phyloP scores from a whole-genome alignment of 92 coral and sea anemone species.

The Plumapathes pennacea region DNA sequence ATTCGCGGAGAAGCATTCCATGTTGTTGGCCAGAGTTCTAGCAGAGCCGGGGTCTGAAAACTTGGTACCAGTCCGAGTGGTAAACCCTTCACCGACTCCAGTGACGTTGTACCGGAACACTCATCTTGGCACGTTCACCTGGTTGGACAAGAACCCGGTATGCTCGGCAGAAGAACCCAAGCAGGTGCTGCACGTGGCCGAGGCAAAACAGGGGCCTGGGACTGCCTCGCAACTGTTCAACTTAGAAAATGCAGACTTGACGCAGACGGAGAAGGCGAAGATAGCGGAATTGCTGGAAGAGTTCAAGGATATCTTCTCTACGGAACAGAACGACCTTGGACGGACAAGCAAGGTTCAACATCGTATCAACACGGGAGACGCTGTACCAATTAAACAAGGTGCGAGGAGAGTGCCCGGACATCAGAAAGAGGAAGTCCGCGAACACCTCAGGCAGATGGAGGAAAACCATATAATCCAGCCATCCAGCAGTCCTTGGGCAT shows the following conservation, averaged over 20 bases:
- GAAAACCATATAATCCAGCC: constrained; percentile 2
- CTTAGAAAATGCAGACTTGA: not conserved
- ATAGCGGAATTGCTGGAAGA: not conserved
- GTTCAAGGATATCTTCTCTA: constrained; percentile 2
- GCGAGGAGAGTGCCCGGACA: constrained; percentile 7
- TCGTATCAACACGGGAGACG: constrained; percentile 7
- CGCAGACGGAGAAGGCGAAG: not conserved
- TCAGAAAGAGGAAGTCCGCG: constrained; percentile 4
- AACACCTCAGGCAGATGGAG: constrained; percentile 10
- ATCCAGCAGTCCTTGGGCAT: constrained; percentile 1
- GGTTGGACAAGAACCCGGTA: constrained; percentile 5
- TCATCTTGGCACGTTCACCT: constrained; percentile 2
- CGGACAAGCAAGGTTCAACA: too few relatives aligned
- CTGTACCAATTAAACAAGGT: constrained; percentile 4
- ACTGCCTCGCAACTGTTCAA: not conserved
- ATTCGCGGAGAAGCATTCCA: constrained; percentile 25
- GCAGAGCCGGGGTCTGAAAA: constrained; percentile 23
- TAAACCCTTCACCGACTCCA: constrained; percentile 28
- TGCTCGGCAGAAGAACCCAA: not conserved
- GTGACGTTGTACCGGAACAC: constrained; percentile 47
- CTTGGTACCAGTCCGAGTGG: constrained; percentile 34
- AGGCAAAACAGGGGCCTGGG: not conserved
- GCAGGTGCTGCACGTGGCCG: not conserved
- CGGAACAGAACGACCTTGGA: too few relatives aligned
- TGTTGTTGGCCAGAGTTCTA: constrained; percentile 33